Base-by-base conservation (phyloP, 1,140 invertebrate species). In the Procambarus clarkii region DNA sequence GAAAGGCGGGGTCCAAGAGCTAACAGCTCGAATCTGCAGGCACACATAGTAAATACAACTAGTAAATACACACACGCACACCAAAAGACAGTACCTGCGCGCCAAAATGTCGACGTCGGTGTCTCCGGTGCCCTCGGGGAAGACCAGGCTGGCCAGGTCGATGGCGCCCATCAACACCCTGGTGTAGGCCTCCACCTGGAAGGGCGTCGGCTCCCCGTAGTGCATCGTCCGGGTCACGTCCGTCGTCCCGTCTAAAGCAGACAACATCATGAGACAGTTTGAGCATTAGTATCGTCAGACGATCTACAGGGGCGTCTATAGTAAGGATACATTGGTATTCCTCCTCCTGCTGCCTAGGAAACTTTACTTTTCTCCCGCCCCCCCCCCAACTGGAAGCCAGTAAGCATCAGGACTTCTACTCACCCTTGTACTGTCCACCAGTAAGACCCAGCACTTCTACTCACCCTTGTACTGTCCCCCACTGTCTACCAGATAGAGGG, bases 401-500 rank as follows among this genome's bases (percentile, higher is more conserved):
- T 34, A 34, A 34, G 34, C 50, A 64, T 15, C 3, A 64, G 60
- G 60, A 13, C 60, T 18, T 64, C 60, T 15, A 18, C 2, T 64
- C 18, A 64, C 18, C 60, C 18, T 64, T 64, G 15, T 64, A 64
- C 60, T 64, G 60, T 4, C 60, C 60, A 64, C 15, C 15, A 64
- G 18, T 3, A 15, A 64, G 15, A 21, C 11, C 3, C 13, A 64
- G 18, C 9, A n/a, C 15, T 8, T 24, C n/a, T 11, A 34, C 90
- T 81, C 48, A 92, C 92, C 91, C 54, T 86, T 88, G 94, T 96
- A 97, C 93, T 96, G 96, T 50, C 96, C 98, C 0, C 99, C 99
- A 9, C 98, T 98, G 95, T 99, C 99, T 93, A 98, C 96, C 2
- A 99, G 95, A 94, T 98, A 99, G 85, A 99, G 94, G 93, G 97